Evolutionary conservation across 1,140 invertebrate species (phyloP), one percentile per base, ranked within the genome.

Genomic region (Drosophila sp.): DNA sequence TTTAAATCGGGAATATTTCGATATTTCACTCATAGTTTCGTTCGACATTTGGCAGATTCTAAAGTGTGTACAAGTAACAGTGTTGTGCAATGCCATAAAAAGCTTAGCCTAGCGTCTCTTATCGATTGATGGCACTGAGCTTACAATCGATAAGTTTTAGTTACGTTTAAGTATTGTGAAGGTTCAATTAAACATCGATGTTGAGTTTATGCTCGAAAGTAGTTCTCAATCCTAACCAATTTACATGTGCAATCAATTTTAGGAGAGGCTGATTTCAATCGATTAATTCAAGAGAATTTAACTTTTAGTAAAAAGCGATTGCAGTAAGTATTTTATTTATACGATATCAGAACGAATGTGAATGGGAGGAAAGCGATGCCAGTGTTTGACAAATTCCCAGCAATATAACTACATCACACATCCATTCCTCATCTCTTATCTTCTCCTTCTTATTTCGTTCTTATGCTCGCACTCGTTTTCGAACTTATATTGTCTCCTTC

Each of bases 401-500:
- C 56, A 50, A 57, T 66, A 36, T 57, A 38, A 45, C 40, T 50
- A 53, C 29, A 27, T 53, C 46, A 50, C 16, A 43, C 27, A 29
- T 29, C 4, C 38, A 21, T 43, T 36, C 69, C 57, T 48, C 71
- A 45, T 61, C 62, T 38, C 34, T 9, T 38, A 8, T 11, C 4
- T 38, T 38, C 34, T 38, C 4, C 11, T 38, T 38, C n/a, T 38
- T 5, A 11, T n/a, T 38, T n/a, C 5, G 11, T 38, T n/a, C 69
- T 65, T 48, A 40, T 43, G 18, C 43, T 57, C 67, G 36, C 61
- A 58, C 57, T 25, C 9, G 13, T 50, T 36, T 50, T 54, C 36
- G 48, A 36, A 58, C 54, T 36, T 65, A 57, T 66, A 57, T 58
- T 66, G 69, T 66, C 64, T 65, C 66, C 53, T 66, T 27, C 51